Evolutionary conservation across 2,888 invertebrate genomes (phyloP), one percentile per base, ranked within the genome.

Genomic region (Amphipyra tragopoginis): DNA sequence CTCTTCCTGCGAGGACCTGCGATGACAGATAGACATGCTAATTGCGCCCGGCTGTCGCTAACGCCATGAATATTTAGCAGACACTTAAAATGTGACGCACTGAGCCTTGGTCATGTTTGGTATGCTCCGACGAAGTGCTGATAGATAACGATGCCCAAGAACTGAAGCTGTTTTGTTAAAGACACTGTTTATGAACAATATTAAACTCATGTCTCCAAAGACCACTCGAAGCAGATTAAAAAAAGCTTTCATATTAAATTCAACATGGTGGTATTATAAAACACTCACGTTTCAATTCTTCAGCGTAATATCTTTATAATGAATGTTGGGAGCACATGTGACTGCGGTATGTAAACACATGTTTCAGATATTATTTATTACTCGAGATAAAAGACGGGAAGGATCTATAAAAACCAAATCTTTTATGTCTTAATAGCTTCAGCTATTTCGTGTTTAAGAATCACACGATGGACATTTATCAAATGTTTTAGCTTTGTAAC

Each of bases 11-110:
- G 70, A 77, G 65, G 60, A 78, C 62, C 53, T 56, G 44, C 60
- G 73, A 72, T 68, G 77, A 81, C 63, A 77, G 76, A 81, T 79
- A 74, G 78, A 72, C 74, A 72, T 80, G 81, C 81, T 84, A 84
- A 84, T 83, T 81, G 74, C 72, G 58, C 62, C 55, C 72, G 70
- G 65, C 75, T 78, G 77, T 72, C 75, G 63, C 54, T 66, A 48
- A 42, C 60, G 57, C 72, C 65, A 81, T 82, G 78, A 83, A 83
- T 83, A 82, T 74, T 80, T 77, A 76, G 75, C 73, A 63, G 70
- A 67, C 66, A 77, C 62, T 68, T 80, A 43, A 62, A 79, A 51
- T 67, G 62, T 75, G 74, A 74, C 55, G 70, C 68, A 75, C 36
- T 13, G 52, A 74, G 33, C n/a, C 42, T 34, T 38, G 34, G 34